Conservation (phyloP, 2,113 vertebrate genomes). For the Sinocyclocheilus maitianheensis region DNA sequence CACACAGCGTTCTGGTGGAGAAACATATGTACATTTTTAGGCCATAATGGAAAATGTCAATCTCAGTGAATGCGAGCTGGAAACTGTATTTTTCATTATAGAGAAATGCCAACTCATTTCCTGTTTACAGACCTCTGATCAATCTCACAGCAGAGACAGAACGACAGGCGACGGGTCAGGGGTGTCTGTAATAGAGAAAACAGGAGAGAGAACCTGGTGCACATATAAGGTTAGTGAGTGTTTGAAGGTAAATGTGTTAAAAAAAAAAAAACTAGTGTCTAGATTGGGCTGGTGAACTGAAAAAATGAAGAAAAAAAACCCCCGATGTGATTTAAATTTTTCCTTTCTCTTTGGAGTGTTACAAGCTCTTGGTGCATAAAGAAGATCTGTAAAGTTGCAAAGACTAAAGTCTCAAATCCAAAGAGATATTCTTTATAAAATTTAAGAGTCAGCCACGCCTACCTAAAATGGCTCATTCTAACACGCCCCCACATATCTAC, state of each 20-base stretch:
- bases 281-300: background rate
- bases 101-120: constrained; percentile 76
- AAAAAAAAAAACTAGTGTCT: background rate
- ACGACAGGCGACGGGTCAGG: constrained; percentile 27
- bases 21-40: constrained; percentile 79
- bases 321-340: no score
- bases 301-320: background rate
- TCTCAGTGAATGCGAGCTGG: constrained; percentile 67
- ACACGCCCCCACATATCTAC: no score
- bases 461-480: no score
- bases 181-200: constrained; percentile 27
- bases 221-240: constrained; percentile 1
- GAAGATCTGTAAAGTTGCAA: no score
- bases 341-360: no score
- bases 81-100: constrained; percentile 74
- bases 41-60: constrained; percentile 82
- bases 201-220: background rate
- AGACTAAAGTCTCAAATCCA: no score
- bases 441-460: no score
- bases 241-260: background rate
- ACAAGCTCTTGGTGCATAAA: no score
- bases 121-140: constrained; percentile 71
- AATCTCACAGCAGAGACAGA: constrained; percentile 59
- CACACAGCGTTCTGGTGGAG: constrained; percentile 61
- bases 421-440: no score